Base-by-base conservation (phyloP, 1,140 invertebrate species). In the Neomicropteryx cornuta region DNA sequence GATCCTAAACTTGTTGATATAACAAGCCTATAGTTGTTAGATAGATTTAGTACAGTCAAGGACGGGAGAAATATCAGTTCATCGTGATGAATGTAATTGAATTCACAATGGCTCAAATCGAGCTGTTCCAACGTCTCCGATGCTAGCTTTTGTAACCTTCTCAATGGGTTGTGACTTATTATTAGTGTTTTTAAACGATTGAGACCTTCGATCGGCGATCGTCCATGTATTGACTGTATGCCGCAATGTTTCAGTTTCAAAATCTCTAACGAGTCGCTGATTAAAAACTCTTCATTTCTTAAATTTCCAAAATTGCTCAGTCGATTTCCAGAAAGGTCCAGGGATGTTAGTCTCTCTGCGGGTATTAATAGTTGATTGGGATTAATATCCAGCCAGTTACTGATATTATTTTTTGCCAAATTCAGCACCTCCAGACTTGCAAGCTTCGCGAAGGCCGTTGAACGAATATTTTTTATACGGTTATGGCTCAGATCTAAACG, bases 401-500 rank as follows among this genome's bases (percentile, higher is more conserved):
- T 54, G 31, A 78, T 71, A 10, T 57, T 48, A 46, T 77, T 77
- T 36, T 52, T 62, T 10, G 66, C 64, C 40, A 77, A 50, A 48
- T 73, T 61, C 20, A 78, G 46, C 3, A 56, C 52, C 45, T 71
- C 55, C 14, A 78, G 50, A 2, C 60, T 51, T 8, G 55, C 62
- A 11, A 75, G 60, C 5, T 69, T 71, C 18, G 60, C 39, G 2
- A 77, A 54, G 2, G 66, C 57, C 34, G 60, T 45, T 19, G 43
- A 41, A 2, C 54, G 53, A 32, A 78, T 36, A 16, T 48, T 48
- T 4, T 47, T 52, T 17, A 77, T 60, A 31, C 54, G 44, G 46
- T 78, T 78, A 22, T 62, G 51, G 17, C 72, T 75, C 14, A 77
- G 38, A 50, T 77, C 71, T 30, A 78, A 52, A 23, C 55, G 57